phyloP scores from a whole-genome alignment of 2,888 invertebrate genomes.

The Zaprionus lineosus region DNA sequence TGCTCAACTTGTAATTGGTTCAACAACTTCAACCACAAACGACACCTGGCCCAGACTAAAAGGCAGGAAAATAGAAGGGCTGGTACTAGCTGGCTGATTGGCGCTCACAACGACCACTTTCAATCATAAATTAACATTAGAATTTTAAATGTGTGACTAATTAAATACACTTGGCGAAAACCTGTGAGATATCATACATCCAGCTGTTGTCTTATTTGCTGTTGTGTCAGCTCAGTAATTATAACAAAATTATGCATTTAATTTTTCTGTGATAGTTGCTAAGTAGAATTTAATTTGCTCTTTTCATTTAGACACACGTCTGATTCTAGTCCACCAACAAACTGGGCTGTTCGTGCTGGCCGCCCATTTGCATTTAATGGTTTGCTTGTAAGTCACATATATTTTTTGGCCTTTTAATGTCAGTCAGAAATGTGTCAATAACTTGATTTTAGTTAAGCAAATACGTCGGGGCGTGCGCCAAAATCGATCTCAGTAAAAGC shows the following conservation, averaged over 20 bases:
- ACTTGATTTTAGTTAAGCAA: constrained; percentile 68
- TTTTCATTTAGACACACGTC: constrained; percentile 37
- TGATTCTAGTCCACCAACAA: constrained; percentile 15
- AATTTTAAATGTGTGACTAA: constrained; percentile 72
- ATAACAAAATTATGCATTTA: constrained; percentile 68
- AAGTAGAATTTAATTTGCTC: constrained; percentile 21
- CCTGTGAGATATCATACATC: constrained; percentile 76
- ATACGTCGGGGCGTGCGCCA: constrained; percentile 21
- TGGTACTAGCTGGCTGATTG: constrained; percentile 6
- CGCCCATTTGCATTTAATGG: constrained; percentile 14
- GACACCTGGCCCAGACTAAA: constrained; percentile 65
- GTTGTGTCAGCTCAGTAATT: constrained; percentile 47
- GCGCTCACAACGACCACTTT: constrained; percentile 55
- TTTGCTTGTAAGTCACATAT: constrained; percentile 20
- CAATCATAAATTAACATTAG: constrained; percentile 77
- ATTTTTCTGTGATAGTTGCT: constrained; percentile 52
- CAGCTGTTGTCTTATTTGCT: constrained; percentile 40
- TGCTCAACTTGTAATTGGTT: constrained; percentile 55
- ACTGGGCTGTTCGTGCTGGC: too few species aligned
- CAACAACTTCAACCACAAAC: constrained; percentile 40
- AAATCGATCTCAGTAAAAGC: constrained; percentile 15
- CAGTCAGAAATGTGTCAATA: constrained; percentile 59
- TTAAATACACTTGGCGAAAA: constrained; percentile 60
- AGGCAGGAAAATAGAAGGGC: constrained; percentile 62
- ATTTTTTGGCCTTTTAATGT: constrained; percentile 21